Conservation (phyloP, 2,888 invertebrate species). For the Caenorhabditis sinica region DNA sequence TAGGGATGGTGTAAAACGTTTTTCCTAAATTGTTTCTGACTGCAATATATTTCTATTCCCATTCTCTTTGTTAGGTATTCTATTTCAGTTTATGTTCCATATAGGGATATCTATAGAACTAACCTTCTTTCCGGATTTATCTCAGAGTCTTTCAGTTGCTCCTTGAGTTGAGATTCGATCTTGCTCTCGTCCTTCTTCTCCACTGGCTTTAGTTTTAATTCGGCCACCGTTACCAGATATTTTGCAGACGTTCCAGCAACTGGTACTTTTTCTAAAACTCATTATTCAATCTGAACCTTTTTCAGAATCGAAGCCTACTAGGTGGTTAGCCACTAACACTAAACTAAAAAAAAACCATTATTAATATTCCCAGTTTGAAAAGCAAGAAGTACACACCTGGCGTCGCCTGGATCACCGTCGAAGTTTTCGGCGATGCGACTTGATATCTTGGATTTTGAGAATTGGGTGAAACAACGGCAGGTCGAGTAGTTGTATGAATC, state of each 20-base stretch:
- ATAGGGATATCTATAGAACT: slow-evolving; percentile 18
- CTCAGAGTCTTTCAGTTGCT: slow-evolving; percentile 54
- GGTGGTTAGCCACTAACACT: slow-evolving; percentile 2
- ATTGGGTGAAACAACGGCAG: slow-evolving; percentile 53
- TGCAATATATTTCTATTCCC: too few relatives aligned
- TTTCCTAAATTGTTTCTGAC: neutral
- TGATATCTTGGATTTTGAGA: slow-evolving; percentile 63
- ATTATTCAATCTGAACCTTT: neutral
- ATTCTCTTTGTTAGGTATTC: neutral
- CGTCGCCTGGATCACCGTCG: slow-evolving; percentile 60
- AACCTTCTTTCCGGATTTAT: slow-evolving; percentile 56
- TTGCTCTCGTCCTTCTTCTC: slow-evolving; percentile 57
- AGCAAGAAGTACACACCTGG: slow-evolving; percentile 55
- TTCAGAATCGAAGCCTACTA: neutral
- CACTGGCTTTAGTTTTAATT: slow-evolving; percentile 63
- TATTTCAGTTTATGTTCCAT: neutral
- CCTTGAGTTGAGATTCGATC: slow-evolving; percentile 58
- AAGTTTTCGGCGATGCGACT: slow-evolving; percentile 54
- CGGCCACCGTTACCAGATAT: slow-evolving; percentile 73
- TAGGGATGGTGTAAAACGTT: neutral
- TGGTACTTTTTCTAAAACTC: slow-evolving; percentile 63
- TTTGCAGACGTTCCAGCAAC: slow-evolving; percentile 66
- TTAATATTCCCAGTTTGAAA: slow-evolving; percentile 1
- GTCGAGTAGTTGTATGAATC: slow-evolving; percentile 56
- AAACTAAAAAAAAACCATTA: slow-evolving; percentile 11